Evolutionary conservation across 2,113 vertebrate species (phyloP), one percentile per base, ranked within the genome.

Genomic region (Nanorana parkeri): DNA sequence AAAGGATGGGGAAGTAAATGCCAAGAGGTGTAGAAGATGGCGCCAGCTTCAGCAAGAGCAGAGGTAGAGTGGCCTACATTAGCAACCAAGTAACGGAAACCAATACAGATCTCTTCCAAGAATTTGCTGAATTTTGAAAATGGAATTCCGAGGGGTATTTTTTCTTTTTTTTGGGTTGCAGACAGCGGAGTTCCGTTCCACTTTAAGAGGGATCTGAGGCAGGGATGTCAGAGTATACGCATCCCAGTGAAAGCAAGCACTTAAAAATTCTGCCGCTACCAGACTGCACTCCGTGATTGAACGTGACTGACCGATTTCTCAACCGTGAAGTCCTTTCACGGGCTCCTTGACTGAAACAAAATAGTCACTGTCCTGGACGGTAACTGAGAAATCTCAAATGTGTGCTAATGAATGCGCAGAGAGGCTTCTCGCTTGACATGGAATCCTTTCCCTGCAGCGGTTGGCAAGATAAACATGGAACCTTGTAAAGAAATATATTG

Each of bases 371-470:
- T 74, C 71, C 71, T 58, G 36, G 28, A 17, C 17, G 26, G 71
- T 60, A 74, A 74, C 71, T 21, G 71, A 74, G 71, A 74, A 21
- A 55, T 74, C 29, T 74, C 51, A 74, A 74, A 74, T 74, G 71
- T 74, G 54, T 32, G 58, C 56, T 58, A 60, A 71, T 71, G 68
- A 71, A 71, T 71, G 26, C 47, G 54, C 68, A 71, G 23, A 74
- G 60, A 74, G 71, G 26, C 54, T 60, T 55, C 60, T 60, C 21
- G 54, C 19, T 60, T 74, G 51, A 58, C 54, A 74, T 36, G 5
- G 51, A 20, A 58, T 60, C 23, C 24, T 20, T 23, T 21, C 24
- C 54, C 54, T 36, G 54, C 20, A 60, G 71, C 71, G 36, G 28
- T 74, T 60, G 56, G 28, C 54, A 58, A 60, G 71, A 74, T 29